These are phyloP conservation scores for Gibbula magus DNA, from an alignment of 2,888 invertebrate genomes.

Conservation along the genomic window DNA sequence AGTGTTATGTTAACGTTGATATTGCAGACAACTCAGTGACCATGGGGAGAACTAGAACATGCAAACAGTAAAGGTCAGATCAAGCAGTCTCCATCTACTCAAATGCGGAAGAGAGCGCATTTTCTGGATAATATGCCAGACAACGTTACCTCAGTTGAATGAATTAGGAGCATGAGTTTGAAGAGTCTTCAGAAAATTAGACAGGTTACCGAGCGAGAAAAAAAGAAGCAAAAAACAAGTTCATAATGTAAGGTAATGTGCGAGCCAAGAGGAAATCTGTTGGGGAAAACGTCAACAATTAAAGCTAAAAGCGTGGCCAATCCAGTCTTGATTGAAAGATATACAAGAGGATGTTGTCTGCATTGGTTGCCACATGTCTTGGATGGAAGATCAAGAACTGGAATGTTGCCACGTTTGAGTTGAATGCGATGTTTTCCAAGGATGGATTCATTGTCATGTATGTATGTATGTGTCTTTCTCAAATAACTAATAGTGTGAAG, in stretches of 20 bases:
- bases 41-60: too few relatives aligned
- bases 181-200: conserved; percentile 20
- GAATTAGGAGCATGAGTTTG: conserved; percentile 26
- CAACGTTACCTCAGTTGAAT: not conserved
- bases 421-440: not conserved
- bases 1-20: too few relatives aligned
- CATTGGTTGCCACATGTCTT: not conserved
- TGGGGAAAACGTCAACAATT: not conserved
- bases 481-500: too few relatives aligned
- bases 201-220: too few relatives aligned
- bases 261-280: not conserved
- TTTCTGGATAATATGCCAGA: not conserved
- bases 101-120: conserved; percentile 12
- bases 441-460: not conserved
- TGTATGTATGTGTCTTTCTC: too few relatives aligned
- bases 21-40: too few relatives aligned
- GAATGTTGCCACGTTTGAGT: not conserved
- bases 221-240: not conserved
- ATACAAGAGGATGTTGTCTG: not conserved
- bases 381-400: not conserved
- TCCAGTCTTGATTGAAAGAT: not conserved
- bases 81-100: too few relatives aligned
- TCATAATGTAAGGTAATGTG: not conserved
- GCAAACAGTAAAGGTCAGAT: too few relatives aligned
- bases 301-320: not conserved